A percentile compares a stretch with the other conserved stretches of the same genome.
Evolutionary conservation across 1,140 invertebrate species (phyloP).

Genomic region (Lordiphosa stackelbergi): DNA sequence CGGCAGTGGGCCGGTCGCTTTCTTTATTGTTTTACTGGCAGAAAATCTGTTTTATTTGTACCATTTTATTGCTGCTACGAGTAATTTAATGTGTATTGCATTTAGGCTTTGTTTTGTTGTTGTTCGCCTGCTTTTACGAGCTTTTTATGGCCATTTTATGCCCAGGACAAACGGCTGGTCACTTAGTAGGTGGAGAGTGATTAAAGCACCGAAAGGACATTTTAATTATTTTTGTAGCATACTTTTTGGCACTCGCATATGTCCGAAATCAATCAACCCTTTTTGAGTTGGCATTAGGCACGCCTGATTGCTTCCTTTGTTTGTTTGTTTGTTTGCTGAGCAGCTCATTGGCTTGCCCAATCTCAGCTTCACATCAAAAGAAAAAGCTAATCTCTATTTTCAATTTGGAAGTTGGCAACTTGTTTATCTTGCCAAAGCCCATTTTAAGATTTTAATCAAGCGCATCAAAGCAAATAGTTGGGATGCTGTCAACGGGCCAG

Average conservation of each 20-base stretch:
- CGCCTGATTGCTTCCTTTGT: constrained; percentile 44
- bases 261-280: constrained; percentile 42
- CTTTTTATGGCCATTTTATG: constrained; percentile 71
- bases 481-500: constrained; percentile 31
- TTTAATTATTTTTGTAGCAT: constrained; percentile 36
- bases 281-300: constrained; percentile 54
- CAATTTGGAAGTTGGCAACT: constrained; percentile 33
- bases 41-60: constrained; percentile 73
- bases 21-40: constrained; percentile 73
- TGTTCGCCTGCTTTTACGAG: constrained; percentile 51
- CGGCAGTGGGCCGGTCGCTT: neutral
- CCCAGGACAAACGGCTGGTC: constrained; percentile 28
- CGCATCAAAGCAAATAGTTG: constrained; percentile 57
- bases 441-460: constrained; percentile 62
- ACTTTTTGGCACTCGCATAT: constrained; percentile 18
- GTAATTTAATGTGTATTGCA: constrained; percentile 73
- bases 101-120: constrained; percentile 60
- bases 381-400: constrained; percentile 5
- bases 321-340: constrained; percentile 23
- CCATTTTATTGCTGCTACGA: constrained; percentile 68
- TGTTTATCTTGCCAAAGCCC: constrained; percentile 49
- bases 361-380: constrained; percentile 16
- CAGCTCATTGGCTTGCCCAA: constrained; percentile 45
- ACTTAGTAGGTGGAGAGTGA: constrained; percentile 34
- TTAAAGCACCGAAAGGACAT: constrained; percentile 35